Conservation (phyloP, 1,140 invertebrate genomes). For the Conopomorpha cramerella region DNA sequence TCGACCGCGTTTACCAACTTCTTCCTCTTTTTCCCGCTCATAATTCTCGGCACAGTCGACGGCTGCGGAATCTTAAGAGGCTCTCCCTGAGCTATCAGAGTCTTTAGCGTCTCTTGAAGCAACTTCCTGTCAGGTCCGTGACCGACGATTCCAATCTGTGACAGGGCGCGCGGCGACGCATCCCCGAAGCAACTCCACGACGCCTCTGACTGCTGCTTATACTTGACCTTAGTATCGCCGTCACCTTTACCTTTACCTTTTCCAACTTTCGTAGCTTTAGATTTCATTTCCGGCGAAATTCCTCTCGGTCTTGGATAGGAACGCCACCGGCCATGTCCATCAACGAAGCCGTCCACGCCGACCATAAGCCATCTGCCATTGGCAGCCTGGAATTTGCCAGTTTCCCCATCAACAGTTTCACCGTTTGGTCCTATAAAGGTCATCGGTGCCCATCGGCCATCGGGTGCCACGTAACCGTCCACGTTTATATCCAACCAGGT, state of each 20-base stretch:
- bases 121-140: constrained; percentile 38
- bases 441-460: constrained; percentile 38
- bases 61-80: constrained; percentile 28
- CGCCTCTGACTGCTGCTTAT: constrained; percentile 18
- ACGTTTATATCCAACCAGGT: constrained; percentile 44
- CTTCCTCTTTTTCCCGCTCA: constrained; percentile 10
- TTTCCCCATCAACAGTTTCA: constrained; percentile 27
- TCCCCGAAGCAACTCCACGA: constrained; percentile 45
- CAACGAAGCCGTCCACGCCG: constrained; percentile 39
- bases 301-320: constrained; percentile 21
- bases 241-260: constrained; percentile 10
- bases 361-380: constrained; percentile 38
- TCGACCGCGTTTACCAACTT: constrained; percentile 1
- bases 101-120: constrained; percentile 17
- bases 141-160: constrained; percentile 37
- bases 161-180: constrained; percentile 24
- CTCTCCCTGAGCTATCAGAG: constrained; percentile 27
- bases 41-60: constrained; percentile 16
- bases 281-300: constrained; percentile 5
- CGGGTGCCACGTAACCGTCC: constrained; percentile 38
- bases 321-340: constrained; percentile 27
- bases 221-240: constrained; percentile 6
- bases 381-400: constrained; percentile 31
- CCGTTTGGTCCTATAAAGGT: constrained; percentile 33
- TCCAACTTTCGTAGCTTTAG: constrained; percentile 2